Evolutionary conservation across 1,140 invertebrate genomes (phyloP), one percentile per base, ranked within the genome.

Genomic region (Drosophila bipectinata): DNA sequence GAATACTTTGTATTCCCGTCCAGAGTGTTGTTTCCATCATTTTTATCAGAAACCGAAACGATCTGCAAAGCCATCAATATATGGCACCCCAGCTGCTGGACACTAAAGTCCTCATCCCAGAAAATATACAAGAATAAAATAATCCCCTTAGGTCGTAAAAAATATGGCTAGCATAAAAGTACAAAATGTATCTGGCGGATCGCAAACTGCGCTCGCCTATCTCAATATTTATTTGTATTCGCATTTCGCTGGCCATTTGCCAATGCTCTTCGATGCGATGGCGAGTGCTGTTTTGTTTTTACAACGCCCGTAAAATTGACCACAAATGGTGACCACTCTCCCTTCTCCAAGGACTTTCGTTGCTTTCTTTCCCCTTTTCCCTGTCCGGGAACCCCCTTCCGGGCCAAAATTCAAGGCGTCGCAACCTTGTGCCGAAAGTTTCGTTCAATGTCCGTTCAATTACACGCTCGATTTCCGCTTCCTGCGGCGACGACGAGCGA

Each of bases 381-480:
- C 26, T 4, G 32, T 12, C 28, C 9, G 7, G n/a, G 18, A 18
- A 18, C 5, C 7, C 48, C 7, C 34, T 14, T 37, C 18, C 10
- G 18, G 3, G 6, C 1, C 15, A 8, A 18, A n/a, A 21, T 56
- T 48, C 32, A 48, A 64, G 61, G 72, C 72, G 77, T 62, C 47
- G 48, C 67, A 71, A 66, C 44, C 45, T 71, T 71, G 32, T 49
- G 66, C 74, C 67, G 66, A 82, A 79, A 83, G 49, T 84, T 84
- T 84, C 77, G 78, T 84, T 84, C 80, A 84, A 84, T 84, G 80
- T 84, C 80, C 80, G 80, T 84, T 84, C 80, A 84, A 84, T 84
- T 84, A 84, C 80, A 84, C 80, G 80, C 80, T 84, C 80, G 80
- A 84, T 84, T 84, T 84, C 80, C 80, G 80, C 80, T 84, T 84